Percentiles rank a stretch among this genome's conserved stretches.
Evolutionary conservation across 2,888 invertebrate genomes (phyloP).

Genomic region (Colletes collaris): DNA sequence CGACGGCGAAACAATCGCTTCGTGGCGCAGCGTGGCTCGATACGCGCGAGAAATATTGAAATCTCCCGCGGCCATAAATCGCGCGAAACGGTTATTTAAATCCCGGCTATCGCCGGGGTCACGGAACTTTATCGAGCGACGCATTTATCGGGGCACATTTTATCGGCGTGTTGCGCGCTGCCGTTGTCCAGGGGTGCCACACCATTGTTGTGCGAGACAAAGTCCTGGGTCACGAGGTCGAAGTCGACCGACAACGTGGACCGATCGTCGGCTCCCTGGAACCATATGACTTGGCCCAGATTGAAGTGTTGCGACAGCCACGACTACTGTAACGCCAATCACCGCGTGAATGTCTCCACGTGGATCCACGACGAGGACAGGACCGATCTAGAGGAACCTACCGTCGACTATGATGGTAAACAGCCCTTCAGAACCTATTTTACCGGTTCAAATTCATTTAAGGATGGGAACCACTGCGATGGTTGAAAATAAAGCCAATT

Average conservation of each 20-base stretch:
- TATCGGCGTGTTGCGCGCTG: slow-evolving; percentile 39
- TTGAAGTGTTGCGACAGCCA: slow-evolving; percentile 75
- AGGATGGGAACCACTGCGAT: no score
- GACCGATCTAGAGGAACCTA: slow-evolving; percentile 14
- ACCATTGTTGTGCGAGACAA: slow-evolving; percentile 76
- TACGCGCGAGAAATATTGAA: slow-evolving; percentile 34
- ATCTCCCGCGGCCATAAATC: slow-evolving; percentile 40
- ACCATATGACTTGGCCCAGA: slow-evolving; percentile 70
- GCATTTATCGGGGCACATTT: slow-evolving; percentile 50
- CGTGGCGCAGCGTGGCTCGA: neutral
- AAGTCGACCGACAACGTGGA: slow-evolving; percentile 50
- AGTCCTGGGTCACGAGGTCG: slow-evolving; percentile 71
- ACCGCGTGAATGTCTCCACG: slow-evolving; percentile 55
- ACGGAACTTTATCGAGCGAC: slow-evolving; percentile 66
- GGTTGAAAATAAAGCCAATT: no score
- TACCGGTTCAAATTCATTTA: no score
- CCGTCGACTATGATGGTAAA: slow-evolving; percentile 44
- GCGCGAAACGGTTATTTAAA: slow-evolving; percentile 51
- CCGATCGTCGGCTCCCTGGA: slow-evolving; percentile 51
- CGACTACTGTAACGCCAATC: slow-evolving; percentile 75
- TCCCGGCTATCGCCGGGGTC: slow-evolving; percentile 60
- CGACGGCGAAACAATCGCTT: neutral
- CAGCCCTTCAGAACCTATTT: neutral
- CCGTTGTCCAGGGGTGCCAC: slow-evolving; percentile 69
- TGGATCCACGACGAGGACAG: slow-evolving; percentile 42